These are phyloP conservation scores for Phenganax stokvisi DNA, from an alignment of 92 coral and sea anemone genomes.

Conservation along the genomic window DNA sequence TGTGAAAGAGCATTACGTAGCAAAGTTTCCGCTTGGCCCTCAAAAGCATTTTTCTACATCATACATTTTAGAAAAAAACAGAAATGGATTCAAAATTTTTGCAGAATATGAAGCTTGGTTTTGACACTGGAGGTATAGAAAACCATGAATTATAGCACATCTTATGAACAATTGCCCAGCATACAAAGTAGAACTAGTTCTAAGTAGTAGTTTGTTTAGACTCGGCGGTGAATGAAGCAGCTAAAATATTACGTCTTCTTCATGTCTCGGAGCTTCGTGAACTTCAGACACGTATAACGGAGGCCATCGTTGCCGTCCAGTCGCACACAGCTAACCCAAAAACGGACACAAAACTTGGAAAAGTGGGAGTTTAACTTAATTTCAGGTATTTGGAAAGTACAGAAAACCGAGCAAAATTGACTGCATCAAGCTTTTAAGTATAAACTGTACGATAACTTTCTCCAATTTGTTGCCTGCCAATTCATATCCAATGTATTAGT, in stretches of 20 bases:
- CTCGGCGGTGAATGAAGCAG: slow-evolving; percentile 96
- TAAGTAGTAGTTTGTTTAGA: slow-evolving; percentile 47
- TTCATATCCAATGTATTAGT: not conserved
- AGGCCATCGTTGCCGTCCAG: slow-evolving; percentile 94
- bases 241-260: slow-evolving; percentile 80
- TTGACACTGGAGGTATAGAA: slow-evolving; percentile 80
- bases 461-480: too few relatives aligned
- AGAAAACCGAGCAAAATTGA: too few relatives aligned
- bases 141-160: too few relatives aligned
- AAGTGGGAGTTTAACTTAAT: slow-evolving; percentile 59
- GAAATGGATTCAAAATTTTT: slow-evolving; percentile 64
- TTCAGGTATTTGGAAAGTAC: too few relatives aligned
- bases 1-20: too few relatives aligned
- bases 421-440: too few relatives aligned
- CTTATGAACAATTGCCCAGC: too few relatives aligned
- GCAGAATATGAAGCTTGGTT: slow-evolving; percentile 65
- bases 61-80: slow-evolving; percentile 47
- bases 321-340: slow-evolving; percentile 94
- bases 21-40: slow-evolving; percentile 11
- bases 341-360: slow-evolving; percentile 84
- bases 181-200: not conserved
- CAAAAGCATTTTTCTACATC: slow-evolving; percentile 17
- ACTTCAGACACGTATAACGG: slow-evolving; percentile 88
- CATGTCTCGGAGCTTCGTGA: slow-evolving; percentile 85
- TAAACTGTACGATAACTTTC: too few relatives aligned